Conservation (phyloP, 2,113 vertebrate species). For the Sisor rabdophorus region DNA sequence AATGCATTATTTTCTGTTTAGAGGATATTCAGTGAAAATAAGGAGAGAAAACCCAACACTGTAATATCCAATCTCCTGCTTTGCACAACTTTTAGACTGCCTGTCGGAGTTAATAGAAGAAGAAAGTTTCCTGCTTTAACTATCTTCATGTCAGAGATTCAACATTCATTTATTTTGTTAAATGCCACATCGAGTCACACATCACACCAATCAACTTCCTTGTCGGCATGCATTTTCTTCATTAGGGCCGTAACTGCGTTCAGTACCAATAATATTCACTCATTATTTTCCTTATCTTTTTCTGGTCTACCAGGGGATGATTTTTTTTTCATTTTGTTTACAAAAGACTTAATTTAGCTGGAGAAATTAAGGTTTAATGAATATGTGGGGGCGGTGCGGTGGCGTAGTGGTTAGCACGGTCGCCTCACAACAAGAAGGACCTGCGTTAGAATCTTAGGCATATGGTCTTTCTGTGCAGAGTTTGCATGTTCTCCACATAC, state of each 20-base stretch:
- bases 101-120: neutral
- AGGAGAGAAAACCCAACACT: slow-evolving; percentile 4
- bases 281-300: neutral
- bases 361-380: neutral
- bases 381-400: too few species aligned
- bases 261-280: neutral
- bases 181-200: slow-evolving; percentile 4
- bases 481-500: too few species aligned
- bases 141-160: neutral
- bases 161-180: neutral
- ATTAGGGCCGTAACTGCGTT: neutral
- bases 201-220: neutral
- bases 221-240: neutral
- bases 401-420: too few species aligned
- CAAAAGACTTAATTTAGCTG: neutral
- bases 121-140: neutral
- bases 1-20: slow-evolving; percentile 43
- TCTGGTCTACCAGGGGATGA: neutral
- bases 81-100: neutral
- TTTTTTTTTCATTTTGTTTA: neutral
- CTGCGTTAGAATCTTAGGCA: too few species aligned
- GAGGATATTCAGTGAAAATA: slow-evolving; percentile 21
- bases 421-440: too few species aligned
- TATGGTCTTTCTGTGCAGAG: too few species aligned
- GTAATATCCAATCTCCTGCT: slow-evolving; percentile 39